phyloP scores from a whole-genome alignment of 2,888 invertebrate genomes.

The Chrysina gloriosa region DNA sequence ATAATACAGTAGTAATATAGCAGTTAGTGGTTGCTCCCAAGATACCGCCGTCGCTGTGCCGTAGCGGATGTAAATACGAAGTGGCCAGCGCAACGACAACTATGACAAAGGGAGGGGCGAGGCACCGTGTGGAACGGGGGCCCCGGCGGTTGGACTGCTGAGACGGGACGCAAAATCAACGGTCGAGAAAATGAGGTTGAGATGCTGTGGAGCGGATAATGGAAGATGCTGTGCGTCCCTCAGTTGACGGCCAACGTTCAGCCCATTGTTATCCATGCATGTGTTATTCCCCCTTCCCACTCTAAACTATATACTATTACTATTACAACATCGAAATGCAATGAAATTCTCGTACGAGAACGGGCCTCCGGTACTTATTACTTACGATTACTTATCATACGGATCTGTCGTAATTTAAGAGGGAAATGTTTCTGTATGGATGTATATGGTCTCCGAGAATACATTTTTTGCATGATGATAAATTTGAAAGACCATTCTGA shows the following conservation, averaged over 20 bases:
- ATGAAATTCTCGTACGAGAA: slow-evolving; percentile 22
- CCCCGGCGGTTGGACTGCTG: slow-evolving; percentile 48
- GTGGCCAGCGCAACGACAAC: slow-evolving; percentile 52
- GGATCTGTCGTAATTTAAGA: no score
- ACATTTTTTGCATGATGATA: no score
- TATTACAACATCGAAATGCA: slow-evolving; percentile 33
- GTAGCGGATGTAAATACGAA: slow-evolving; percentile 53
- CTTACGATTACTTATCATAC: no score
- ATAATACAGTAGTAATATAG: slow-evolving; percentile 55
- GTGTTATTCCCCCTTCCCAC: slow-evolving; percentile 46
- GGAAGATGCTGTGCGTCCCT: slow-evolving; percentile 61
- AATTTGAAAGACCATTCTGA: no score
- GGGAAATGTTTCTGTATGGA: no score
- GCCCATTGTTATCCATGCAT: slow-evolving; percentile 55
- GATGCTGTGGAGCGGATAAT: slow-evolving; percentile 67
- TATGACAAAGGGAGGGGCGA: slow-evolving; percentile 55
- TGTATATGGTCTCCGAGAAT: no score
- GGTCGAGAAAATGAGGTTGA: slow-evolving; percentile 71
- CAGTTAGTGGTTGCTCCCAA: slow-evolving; percentile 53
- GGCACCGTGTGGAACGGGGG: background rate
- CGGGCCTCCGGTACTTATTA: no score
- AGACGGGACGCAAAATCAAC: slow-evolving; percentile 66
- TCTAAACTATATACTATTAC: slow-evolving; percentile 31
- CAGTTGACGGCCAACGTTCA: slow-evolving; percentile 52
- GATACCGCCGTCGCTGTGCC: slow-evolving; percentile 1